Evolutionary conservation across 2,888 invertebrate genomes (phyloP).

Genomic region (Lottia gigantea): DNA sequence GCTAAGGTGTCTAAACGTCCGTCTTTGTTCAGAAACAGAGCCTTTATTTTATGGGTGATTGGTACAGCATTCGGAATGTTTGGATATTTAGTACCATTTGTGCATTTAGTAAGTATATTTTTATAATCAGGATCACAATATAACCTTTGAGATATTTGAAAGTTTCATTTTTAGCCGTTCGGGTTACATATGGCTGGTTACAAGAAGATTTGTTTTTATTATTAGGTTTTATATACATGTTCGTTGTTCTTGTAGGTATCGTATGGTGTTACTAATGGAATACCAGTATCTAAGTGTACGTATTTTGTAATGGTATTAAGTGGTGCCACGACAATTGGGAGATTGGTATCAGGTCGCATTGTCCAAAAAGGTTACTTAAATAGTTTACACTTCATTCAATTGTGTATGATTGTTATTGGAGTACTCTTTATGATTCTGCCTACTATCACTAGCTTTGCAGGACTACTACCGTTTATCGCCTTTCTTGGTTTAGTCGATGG

Average conservation of each 20-base stretch:
- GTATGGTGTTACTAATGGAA: constrained; percentile 48
- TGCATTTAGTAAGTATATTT: constrained; percentile 54
- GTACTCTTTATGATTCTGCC: constrained; percentile 53
- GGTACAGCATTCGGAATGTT: constrained; percentile 56
- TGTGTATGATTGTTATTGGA: constrained; percentile 55
- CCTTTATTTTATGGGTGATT: constrained; percentile 51
- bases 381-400: constrained; percentile 53
- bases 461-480: constrained; percentile 34
- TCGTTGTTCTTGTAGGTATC: constrained; percentile 40
- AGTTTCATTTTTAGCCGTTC: neutral
- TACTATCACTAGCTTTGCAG: constrained; percentile 41
- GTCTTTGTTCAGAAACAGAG: constrained; percentile 56
- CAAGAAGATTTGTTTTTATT: constrained; percentile 8
- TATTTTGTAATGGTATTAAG: constrained; percentile 51
- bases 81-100: constrained; percentile 58
- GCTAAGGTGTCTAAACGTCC: constrained; percentile 35
- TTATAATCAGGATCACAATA: neutral
- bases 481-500: constrained; percentile 55
- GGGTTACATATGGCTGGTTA: neutral
- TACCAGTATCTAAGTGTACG: constrained; percentile 44
- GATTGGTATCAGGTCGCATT: constrained; percentile 56
- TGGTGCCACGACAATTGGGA: constrained; percentile 48
- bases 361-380: constrained; percentile 45
- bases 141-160: no score
- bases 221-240: constrained; percentile 15